These are phyloP conservation scores for Myrmecophaga tridactyla DNA, from an alignment of 2,113 vertebrate genomes.

Conservation along the genomic window DNA sequence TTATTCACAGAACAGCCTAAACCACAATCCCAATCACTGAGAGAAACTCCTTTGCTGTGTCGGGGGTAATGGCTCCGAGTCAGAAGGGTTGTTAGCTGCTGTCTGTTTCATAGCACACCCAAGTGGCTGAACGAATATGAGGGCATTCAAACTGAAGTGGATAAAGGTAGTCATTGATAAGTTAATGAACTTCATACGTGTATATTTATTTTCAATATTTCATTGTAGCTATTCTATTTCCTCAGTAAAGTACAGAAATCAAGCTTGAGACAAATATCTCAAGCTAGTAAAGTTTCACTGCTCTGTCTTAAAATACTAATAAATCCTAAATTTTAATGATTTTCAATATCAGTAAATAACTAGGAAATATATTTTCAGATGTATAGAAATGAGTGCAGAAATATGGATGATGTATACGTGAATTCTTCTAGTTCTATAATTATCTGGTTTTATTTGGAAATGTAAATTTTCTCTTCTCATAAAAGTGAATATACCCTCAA, in stretches of 20 bases:
- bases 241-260: background rate
- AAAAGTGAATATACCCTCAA: background rate
- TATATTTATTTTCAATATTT: constrained; percentile 7
- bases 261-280: background rate
- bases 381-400: background rate
- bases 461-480: background rate
- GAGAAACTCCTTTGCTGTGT: background rate
- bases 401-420: background rate
- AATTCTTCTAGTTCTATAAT: background rate
- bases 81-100: background rate
- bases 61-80: background rate
- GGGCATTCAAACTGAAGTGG: background rate
- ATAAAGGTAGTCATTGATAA: background rate
- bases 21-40: background rate
- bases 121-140: background rate
- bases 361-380: background rate
- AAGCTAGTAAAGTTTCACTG: background rate
- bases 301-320: background rate
- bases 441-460: background rate
- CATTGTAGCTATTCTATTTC: background rate
- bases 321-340: background rate
- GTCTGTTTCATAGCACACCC: background rate
- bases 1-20: background rate
- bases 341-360: background rate
- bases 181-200: background rate